Evolutionary conservation across 1,140 invertebrate genomes (phyloP).

Genomic region (Artemia franciscana): DNA sequence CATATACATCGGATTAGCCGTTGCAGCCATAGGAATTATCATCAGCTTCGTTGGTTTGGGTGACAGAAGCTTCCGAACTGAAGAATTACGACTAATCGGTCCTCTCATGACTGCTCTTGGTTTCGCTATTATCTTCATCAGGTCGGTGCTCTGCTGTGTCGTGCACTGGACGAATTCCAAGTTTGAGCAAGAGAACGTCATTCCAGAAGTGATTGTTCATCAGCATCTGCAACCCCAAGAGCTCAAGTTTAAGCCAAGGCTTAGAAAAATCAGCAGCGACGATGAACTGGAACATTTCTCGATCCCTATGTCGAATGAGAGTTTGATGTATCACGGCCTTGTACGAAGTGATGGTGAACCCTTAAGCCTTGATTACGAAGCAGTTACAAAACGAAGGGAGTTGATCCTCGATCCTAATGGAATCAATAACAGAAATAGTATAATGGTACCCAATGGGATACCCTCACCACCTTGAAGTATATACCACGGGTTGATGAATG

Average conservation of each 20-base stretch:
- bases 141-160: slow-evolving; percentile 14
- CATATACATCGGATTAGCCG: slow-evolving; percentile 58
- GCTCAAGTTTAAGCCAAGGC: neutral
- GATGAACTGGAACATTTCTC: neutral
- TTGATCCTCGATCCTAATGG: neutral
- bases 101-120: slow-evolving; percentile 39
- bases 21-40: slow-evolving; percentile 50
- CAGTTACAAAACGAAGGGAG: neutral
- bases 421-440: neutral
- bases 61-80: slow-evolving; percentile 66
- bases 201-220: neutral
- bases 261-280: neutral
- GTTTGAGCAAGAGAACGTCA: neutral
- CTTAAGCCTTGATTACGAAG: neutral
- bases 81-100: slow-evolving; percentile 53
- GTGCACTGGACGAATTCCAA: neutral
- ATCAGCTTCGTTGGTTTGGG: slow-evolving; percentile 69
- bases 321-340: neutral
- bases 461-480: neutral
- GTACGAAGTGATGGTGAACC: neutral
- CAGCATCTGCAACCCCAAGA: neutral
- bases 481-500: too few species aligned
- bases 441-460: neutral
- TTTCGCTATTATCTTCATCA: slow-evolving; percentile 14
- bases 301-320: neutral